phyloP scores from a whole-genome alignment of 2,888 invertebrate species.

The Patella ulyssiponensis region DNA sequence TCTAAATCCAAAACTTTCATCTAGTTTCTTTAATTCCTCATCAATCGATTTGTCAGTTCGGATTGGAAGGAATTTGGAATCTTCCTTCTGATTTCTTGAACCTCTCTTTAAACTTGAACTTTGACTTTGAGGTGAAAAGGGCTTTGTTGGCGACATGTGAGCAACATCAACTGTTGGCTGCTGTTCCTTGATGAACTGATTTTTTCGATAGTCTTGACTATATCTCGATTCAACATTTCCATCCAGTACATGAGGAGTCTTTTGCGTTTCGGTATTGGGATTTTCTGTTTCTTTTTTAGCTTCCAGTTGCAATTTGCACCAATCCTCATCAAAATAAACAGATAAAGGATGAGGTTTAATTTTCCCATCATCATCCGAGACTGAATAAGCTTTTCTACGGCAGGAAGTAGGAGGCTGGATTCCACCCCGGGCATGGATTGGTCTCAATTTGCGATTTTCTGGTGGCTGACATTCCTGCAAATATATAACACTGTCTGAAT shows the following conservation, averaged over 20 bases:
- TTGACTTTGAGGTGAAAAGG: too few relatives aligned
- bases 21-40: background rate
- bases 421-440: conserved; percentile 2
- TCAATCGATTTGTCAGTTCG: background rate
- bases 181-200: background rate
- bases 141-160: too few relatives aligned
- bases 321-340: background rate
- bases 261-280: background rate
- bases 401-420: background rate
- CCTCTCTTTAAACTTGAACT: too few relatives aligned
- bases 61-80: background rate
- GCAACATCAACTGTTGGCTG: background rate
- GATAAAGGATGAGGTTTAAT: background rate
- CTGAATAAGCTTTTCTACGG: background rate
- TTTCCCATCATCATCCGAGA: background rate
- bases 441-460: background rate
- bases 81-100: too few relatives aligned
- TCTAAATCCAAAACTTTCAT: background rate
- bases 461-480: background rate
- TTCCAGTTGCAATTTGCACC: background rate
- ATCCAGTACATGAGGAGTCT: background rate
- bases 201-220: background rate
- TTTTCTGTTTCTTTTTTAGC: background rate
- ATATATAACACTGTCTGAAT: background rate
- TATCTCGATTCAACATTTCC: background rate